Base-by-base conservation (phyloP, 64 coral and sea anemone genomes). In the Porites australiensis region DNA sequence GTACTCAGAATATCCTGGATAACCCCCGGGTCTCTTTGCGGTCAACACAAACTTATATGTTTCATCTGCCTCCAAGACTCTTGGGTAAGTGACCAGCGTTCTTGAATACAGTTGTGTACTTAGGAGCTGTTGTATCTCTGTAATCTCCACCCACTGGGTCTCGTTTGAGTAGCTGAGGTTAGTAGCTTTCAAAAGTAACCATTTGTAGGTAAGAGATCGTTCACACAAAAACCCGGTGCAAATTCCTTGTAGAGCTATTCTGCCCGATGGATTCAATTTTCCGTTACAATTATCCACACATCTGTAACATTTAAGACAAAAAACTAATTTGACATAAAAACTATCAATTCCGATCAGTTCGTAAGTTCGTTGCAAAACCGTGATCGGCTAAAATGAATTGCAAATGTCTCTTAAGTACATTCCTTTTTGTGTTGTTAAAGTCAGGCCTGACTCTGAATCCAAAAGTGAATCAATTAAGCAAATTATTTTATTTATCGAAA, bases 1-100 rank as follows among this genome's bases (percentile, higher is more conserved):
- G 77, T 80, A 80, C 77, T 80, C 77, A 5, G 77, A 80, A 60
- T 19, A 45, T 4, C 77, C 77, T 12, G 77, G 57, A 60, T 60
- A 27, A 14, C 77, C 77, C 10, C 27, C 77, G 11, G n/a, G 20
- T 15, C 55, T 52, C 61, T 80, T 60, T 22, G 54, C 77, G 44
- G 77, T 80, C 53, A 80, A 60, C 3, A 80, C 55, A 43, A 80
- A 62, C 27, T 80, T 80, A 55, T 80, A 80, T 11, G 15, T 3
- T 22, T 3, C 13, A 80, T 43, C 57, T 2, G 53, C 20, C 11
- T 27, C 57, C 4, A 61, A 55, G 37, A 80, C 77, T 13, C 27
- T 22, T 3, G 20, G 77, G 12, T 43, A 3, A 21, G 53, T 80
- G 54, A 80, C 77, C 14, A 80, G n/a, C 55, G 16, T 62, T 22